These are phyloP conservation scores for Notechis scutatus DNA, from an alignment of 2,113 vertebrate genomes.

Conservation along the genomic window DNA sequence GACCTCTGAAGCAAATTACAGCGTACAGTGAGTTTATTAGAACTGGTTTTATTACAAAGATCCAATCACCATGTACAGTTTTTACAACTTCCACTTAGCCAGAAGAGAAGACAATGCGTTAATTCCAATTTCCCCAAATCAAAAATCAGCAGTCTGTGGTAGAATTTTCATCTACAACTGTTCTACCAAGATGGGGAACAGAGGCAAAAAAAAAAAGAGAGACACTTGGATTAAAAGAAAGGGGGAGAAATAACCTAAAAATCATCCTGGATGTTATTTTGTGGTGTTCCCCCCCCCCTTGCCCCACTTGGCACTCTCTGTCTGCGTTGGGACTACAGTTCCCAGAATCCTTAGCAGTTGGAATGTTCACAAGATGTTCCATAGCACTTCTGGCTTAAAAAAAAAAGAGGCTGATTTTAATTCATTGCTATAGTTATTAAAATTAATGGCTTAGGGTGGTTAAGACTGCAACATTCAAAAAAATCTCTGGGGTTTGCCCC, in stretches of 20 bases:
- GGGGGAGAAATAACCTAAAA: neutral
- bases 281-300: neutral
- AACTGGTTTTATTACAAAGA: constrained; percentile 69
- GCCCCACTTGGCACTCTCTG: neutral
- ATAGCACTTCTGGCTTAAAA: neutral
- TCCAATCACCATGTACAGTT: constrained; percentile 70
- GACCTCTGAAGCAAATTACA: neutral
- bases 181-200: constrained; percentile 30
- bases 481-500: neutral
- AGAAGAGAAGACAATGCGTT: neutral
- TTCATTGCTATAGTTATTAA: neutral
- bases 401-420: neutral
- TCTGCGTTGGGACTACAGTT: neutral
- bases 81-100: constrained; percentile 61
- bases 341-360: neutral
- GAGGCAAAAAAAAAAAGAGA: constrained; percentile 31
- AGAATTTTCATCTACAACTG: constrained; percentile 50
- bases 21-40: neutral
- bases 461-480: neutral
- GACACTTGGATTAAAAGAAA: neutral
- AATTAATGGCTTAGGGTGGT: neutral
- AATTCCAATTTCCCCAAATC: neutral
- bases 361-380: neutral
- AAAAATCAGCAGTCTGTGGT: constrained; percentile 48
- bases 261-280: neutral